Percentiles rank a stretch among this genome's conserved stretches.
Evolutionary conservation across 2,888 invertebrate genomes (phyloP).

Genomic region (Pherbina coryleti): DNA sequence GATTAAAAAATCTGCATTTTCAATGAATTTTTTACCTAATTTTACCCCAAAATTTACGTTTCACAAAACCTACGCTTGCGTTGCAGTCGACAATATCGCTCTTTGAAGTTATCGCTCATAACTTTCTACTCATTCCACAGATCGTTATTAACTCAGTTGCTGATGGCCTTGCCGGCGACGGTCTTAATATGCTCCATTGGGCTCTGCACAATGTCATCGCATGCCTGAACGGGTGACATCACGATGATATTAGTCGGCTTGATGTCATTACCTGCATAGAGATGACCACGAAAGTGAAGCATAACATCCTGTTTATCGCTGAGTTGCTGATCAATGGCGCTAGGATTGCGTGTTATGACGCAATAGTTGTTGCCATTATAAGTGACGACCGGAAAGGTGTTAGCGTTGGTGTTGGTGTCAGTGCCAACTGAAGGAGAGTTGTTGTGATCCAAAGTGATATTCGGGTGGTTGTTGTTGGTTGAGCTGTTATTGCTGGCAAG

Average conservation of each 20-base stretch:
- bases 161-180: background rate
- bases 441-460: slow-evolving; percentile 42
- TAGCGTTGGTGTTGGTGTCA: slow-evolving; percentile 40
- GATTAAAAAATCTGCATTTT: no score
- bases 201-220: slow-evolving; percentile 31
- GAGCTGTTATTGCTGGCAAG: slow-evolving; percentile 51
- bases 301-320: slow-evolving; percentile 51
- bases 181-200: background rate
- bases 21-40: no score
- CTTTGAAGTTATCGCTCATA: no score
- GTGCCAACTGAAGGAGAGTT: slow-evolving; percentile 4
- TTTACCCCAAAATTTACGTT: no score
- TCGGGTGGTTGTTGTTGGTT: slow-evolving; percentile 42
- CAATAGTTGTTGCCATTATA: slow-evolving; percentile 65
- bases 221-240: slow-evolving; percentile 58
- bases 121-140: background rate
- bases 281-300: slow-evolving; percentile 52
- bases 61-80: no score
- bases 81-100: no score
- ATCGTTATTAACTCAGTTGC: background rate
- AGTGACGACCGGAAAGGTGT: slow-evolving; percentile 62
- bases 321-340: slow-evolving; percentile 5
- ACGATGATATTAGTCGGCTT: slow-evolving; percentile 61
- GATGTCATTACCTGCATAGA: slow-evolving; percentile 52
- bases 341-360: slow-evolving; percentile 59